phyloP scores from a whole-genome alignment of 2,113 vertebrate species.

The Thryonomys swinderianus region DNA sequence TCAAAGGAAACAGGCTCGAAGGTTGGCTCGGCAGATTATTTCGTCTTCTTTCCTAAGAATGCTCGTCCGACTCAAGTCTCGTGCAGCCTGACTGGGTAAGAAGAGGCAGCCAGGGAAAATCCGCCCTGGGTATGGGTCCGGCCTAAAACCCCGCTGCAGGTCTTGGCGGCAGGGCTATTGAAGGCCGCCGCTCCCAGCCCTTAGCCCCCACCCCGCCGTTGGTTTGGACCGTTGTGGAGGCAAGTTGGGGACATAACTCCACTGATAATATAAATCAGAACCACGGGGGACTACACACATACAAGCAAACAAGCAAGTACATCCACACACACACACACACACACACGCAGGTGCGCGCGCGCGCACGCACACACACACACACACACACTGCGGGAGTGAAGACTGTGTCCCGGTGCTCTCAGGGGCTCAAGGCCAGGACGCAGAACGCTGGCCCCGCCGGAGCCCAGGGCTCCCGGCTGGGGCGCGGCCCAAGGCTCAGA shows the following conservation, averaged over 20 bases:
- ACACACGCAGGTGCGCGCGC: too few relatives aligned
- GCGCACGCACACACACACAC: not conserved
- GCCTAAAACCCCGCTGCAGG: not conserved
- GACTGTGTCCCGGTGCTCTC: not conserved
- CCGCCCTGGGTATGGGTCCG: not conserved
- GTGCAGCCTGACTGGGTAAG: not conserved
- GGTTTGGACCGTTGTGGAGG: not conserved
- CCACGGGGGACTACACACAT: not conserved
- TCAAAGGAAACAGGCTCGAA: constrained; percentile 86
- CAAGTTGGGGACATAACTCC: not conserved
- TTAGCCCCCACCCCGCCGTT: not conserved
- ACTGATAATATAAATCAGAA: not conserved
- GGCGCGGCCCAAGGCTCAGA: not conserved
- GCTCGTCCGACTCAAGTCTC: constrained; percentile 40
- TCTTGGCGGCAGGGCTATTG: not conserved
- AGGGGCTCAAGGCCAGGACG: not conserved
- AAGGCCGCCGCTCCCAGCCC: not conserved
- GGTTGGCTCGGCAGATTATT: constrained; percentile 82
- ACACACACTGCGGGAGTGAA: not conserved
- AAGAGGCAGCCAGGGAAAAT: constrained; percentile 18
- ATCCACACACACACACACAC: not conserved
- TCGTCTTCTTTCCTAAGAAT: constrained; percentile 78
- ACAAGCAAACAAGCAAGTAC: not conserved
- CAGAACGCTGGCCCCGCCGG: not conserved
- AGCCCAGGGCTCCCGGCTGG: accelerated